Evolutionary conservation across 2,113 vertebrate genomes (phyloP).

Genomic region (Laticauda colubrina): DNA sequence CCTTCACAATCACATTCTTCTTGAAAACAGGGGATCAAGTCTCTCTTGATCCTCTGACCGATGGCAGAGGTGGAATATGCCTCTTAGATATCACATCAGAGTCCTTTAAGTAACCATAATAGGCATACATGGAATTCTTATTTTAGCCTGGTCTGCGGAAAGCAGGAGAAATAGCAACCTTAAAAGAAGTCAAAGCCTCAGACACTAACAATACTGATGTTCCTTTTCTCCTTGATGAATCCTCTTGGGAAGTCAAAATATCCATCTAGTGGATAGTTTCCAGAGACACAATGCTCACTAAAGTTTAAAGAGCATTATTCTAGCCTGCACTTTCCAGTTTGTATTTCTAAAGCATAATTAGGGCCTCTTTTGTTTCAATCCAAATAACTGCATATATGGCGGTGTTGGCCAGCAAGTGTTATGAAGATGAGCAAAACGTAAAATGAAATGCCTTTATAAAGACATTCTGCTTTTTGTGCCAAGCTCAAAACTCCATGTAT

Average conservation of each 20-base stretch:
- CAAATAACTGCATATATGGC: constrained; percentile 44
- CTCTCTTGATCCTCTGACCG: not conserved
- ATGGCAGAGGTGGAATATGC: not conserved
- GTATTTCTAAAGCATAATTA: constrained; percentile 54
- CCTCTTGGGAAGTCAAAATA: constrained; percentile 42
- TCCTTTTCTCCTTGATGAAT: constrained; percentile 11
- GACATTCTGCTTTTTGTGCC: constrained; percentile 33
- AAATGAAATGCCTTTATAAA: constrained; percentile 47
- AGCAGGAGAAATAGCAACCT: constrained; percentile 28
- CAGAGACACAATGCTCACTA: constrained; percentile 44
- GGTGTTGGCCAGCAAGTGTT: constrained; percentile 27
- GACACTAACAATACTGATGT: constrained; percentile 29
- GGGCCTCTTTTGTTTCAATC: constrained; percentile 33
- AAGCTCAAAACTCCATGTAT: accelerated
- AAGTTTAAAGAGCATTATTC: constrained; percentile 48
- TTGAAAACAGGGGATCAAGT: not conserved
- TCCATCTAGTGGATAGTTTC: constrained; percentile 33
- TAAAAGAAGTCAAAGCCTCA: constrained; percentile 32
- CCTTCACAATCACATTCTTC: not conserved
- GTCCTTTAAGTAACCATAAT: constrained; percentile 47
- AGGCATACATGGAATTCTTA: constrained; percentile 43
- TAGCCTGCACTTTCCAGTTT: constrained; percentile 41
- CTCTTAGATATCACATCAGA: constrained; percentile 34
- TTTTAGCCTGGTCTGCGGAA: constrained; percentile 47
- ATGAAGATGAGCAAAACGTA: not conserved